A percentile compares a stretch with the other conserved stretches of the same genome.
Evolutionary conservation across 2,113 vertebrate species (phyloP).

Genomic region (Nerophis ophidion): DNA sequence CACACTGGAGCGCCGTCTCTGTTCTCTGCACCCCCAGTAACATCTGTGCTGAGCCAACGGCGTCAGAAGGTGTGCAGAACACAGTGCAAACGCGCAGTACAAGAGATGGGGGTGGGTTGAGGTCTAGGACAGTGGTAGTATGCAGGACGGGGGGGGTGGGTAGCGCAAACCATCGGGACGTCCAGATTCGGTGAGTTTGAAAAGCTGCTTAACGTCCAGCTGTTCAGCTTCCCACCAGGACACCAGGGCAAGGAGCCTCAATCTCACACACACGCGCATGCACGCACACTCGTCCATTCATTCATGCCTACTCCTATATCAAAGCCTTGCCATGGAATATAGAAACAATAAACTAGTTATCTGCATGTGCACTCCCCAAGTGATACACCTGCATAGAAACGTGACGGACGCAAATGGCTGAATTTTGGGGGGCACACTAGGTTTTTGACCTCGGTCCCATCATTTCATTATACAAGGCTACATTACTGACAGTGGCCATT

Average conservation of each 20-base stretch:
- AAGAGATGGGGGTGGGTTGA: slow-evolving; percentile 15
- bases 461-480: no score
- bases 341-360: background rate
- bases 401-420: no score
- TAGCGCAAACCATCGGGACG: slow-evolving; percentile 32
- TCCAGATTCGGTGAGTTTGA: slow-evolving; percentile 50
- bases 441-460: no score
- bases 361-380: background rate
- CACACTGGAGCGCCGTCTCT: background rate
- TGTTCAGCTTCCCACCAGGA: slow-evolving; percentile 64
- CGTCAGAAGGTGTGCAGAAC: background rate
- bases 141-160: slow-evolving; percentile 48
- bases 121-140: slow-evolving; percentile 19
- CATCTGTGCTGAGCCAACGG: background rate
- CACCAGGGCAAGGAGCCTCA: slow-evolving; percentile 42
- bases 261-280: slow-evolving; percentile 3
- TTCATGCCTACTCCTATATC: background rate
- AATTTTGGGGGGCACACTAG: no score
- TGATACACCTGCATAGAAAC: no score
- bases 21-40: background rate
- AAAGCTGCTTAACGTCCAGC: slow-evolving; percentile 76
- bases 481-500: no score
- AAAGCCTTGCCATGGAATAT: background rate
- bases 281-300: background rate
- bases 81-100: background rate